Evolutionary conservation across 2,888 invertebrate genomes (phyloP).

Genomic region (Craniophora ligustri): DNA sequence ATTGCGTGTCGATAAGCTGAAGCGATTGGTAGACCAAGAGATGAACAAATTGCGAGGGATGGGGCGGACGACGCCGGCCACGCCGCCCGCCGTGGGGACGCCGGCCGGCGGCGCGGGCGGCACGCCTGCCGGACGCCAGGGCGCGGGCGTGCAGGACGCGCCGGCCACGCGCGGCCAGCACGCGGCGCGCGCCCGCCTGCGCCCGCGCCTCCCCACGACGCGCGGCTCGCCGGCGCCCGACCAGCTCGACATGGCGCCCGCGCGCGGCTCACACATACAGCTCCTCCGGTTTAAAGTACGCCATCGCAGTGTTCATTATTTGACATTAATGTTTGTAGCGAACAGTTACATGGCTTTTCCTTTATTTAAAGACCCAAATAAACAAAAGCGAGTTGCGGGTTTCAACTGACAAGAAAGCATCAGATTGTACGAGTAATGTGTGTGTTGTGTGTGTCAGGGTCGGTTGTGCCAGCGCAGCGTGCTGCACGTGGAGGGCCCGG

Average conservation of each 20-base stretch:
- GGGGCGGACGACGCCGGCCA: not conserved
- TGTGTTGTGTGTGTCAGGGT: not conserved
- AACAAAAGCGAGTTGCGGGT: too few species aligned
- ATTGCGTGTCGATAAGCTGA: constrained; percentile 19
- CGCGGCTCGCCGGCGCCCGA: constrained; percentile 37
- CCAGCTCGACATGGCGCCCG: constrained; percentile 73
- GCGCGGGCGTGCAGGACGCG: not conserved
- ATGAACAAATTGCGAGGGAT: not conserved
- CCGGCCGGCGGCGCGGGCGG: not conserved
- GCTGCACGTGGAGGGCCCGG: constrained; percentile 46
- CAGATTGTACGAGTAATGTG: too few species aligned
- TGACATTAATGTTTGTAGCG: not conserved
- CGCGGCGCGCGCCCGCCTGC: not conserved
- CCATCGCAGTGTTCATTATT: constrained; percentile 26
- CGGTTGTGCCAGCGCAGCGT: not conserved
- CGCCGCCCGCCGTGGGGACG: not conserved
- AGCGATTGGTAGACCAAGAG: constrained; percentile 10
- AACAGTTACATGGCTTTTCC: too few species aligned
- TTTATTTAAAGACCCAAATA: too few species aligned
- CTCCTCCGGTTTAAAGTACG: constrained; percentile 62
- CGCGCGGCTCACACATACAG: constrained; percentile 62
- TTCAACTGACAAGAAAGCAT: too few species aligned
- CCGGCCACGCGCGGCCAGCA: too few species aligned
- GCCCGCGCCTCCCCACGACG: not conserved
- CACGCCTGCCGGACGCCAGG: too few species aligned